A percentile compares a stretch with the other conserved stretches of the same genome.
Conservation (phyloP, 2,888 invertebrate species). For the Oscheius sp. region DNA sequence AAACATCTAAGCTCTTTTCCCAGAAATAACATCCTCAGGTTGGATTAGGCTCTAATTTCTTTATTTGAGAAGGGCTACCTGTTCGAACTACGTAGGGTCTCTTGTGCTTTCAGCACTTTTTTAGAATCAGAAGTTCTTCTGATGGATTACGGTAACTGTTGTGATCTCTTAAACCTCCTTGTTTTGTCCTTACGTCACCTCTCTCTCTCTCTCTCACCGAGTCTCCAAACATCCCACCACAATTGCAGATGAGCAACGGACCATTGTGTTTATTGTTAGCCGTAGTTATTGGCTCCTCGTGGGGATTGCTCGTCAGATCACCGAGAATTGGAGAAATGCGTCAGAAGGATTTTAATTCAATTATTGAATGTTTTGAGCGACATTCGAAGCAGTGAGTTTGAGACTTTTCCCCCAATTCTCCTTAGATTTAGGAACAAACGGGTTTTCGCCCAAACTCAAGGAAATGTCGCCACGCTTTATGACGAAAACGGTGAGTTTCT, state of each 20-base stretch:
- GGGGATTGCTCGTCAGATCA: constrained; percentile 14
- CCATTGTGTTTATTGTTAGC: constrained; percentile 21
- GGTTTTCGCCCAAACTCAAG: constrained; percentile 30
- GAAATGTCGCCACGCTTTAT: constrained; percentile 30
- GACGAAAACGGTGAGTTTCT: constrained; percentile 31
- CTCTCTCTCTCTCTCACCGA: neutral
- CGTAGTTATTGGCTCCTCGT: constrained; percentile 1
- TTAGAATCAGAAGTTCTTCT: neutral
- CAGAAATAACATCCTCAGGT: no score
- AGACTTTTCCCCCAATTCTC: no score
- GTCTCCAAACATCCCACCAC: neutral
- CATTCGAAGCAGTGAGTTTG: constrained; percentile 29
- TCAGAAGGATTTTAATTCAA: constrained; percentile 11
- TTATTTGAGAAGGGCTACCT: no score
- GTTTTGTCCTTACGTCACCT: neutral
- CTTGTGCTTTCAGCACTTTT: neutral
- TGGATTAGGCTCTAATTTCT: no score
- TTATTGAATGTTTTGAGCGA: constrained; percentile 24
- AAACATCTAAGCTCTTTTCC: no score
- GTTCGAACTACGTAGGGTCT: neutral
- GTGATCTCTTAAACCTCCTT: neutral
- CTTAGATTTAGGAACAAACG: constrained; percentile 31
- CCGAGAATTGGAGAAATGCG: constrained; percentile 29
- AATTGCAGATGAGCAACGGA: neutral
- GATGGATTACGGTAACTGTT: neutral